Conservation (phyloP, 1,140 invertebrate species). For the Atta texana region DNA sequence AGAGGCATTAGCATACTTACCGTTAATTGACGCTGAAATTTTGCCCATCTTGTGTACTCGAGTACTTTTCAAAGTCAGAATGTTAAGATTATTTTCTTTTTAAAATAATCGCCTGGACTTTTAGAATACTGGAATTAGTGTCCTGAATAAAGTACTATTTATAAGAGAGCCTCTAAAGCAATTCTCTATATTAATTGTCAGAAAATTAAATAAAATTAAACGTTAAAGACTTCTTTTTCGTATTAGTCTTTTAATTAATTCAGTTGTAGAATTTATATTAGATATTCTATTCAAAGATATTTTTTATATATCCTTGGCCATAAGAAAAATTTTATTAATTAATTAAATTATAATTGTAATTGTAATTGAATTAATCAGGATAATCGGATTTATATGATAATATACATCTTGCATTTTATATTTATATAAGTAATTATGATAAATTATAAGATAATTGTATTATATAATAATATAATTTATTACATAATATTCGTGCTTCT, state of each 20-base stretch:
- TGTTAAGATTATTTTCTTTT: conserved; percentile 48
- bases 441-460: not conserved
- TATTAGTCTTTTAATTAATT: not conserved
- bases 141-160: not conserved
- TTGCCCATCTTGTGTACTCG: not conserved
- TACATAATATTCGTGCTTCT: not conserved
- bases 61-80: conserved; percentile 24
- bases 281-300: too few species aligned
- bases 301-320: too few species aligned
- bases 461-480: not conserved
- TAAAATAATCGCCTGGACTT: not conserved
- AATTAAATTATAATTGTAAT: too few species aligned
- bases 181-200: conserved; percentile 28
- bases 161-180: not conserved
- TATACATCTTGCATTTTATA: too few species aligned
- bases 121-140: conserved; percentile 24
- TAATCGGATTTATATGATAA: too few species aligned
- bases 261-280: too few species aligned
- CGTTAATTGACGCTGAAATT: conserved; percentile 34
- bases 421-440: too few species aligned
- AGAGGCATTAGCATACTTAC: conserved; percentile 7
- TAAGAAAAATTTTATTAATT: too few species aligned
- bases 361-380: too few species aligned
- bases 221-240: not conserved
- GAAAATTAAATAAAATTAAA: conserved; percentile 14